Evolutionary conservation across 2,888 invertebrate species (phyloP).

Genomic region (Microplitis deprimator): DNA sequence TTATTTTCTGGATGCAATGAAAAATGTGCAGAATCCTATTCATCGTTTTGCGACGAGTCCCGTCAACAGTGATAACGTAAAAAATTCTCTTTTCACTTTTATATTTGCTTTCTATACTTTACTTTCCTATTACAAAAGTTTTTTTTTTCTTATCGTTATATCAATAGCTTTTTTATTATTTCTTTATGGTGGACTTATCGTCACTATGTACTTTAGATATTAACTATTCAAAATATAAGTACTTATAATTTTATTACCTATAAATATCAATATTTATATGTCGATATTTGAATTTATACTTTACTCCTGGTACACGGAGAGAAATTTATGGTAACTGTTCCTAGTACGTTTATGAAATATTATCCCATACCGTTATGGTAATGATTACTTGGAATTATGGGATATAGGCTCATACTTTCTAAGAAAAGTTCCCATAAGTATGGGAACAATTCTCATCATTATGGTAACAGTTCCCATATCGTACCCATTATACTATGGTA

Average conservation of each 20-base stretch:
- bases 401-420: no score
- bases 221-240: constrained; percentile 31
- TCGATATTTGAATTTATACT: no score
- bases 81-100: constrained; percentile 19
- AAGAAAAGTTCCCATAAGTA: no score
- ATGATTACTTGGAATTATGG: no score
- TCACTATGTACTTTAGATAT: background rate
- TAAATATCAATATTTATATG: background rate
- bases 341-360: no score
- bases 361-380: no score
- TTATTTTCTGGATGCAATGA: constrained; percentile 11
- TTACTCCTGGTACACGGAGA: no score
- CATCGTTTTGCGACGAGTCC: constrained; percentile 10
- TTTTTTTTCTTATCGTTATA: background rate
- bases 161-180: constrained; percentile 28
- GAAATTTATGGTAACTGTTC: no score
- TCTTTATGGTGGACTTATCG: constrained; percentile 26
- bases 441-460: no score
- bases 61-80: constrained; percentile 24
- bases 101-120: no score
- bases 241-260: constrained; percentile 5
- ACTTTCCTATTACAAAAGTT: background rate
- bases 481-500: no score
- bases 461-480: no score
- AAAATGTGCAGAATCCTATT: constrained; percentile 6